Evolutionary conservation across 2,113 vertebrate genomes (phyloP).

Genomic region (Ageneiosus marmoratus): DNA sequence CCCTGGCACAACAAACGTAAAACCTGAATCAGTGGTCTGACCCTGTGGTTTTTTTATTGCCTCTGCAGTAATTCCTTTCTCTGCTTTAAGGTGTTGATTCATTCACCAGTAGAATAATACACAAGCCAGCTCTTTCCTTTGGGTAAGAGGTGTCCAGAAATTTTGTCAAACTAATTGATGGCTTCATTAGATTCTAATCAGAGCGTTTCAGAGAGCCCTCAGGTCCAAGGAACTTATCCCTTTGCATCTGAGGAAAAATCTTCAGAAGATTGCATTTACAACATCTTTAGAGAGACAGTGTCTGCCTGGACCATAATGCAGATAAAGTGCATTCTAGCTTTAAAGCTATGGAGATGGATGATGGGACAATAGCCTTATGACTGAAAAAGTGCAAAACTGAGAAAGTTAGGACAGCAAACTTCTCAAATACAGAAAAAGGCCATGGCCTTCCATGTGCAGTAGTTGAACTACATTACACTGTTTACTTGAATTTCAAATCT

Average conservation of each 20-base stretch:
- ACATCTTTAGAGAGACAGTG: conserved; percentile 26
- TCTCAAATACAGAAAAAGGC: neutral
- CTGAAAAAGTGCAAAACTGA: neutral
- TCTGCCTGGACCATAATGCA: conserved; percentile 40
- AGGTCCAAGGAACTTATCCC: conserved; percentile 46
- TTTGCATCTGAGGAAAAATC: conserved; percentile 39
- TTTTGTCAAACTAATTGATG: conserved; percentile 59
- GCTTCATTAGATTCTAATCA: conserved; percentile 54
- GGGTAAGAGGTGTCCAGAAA: conserved; percentile 51
- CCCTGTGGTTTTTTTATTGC: conserved; percentile 22
- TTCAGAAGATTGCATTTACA: conserved; percentile 32
- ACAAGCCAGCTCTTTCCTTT: conserved; percentile 40
- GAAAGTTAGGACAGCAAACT: neutral
- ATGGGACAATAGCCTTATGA: conserved; percentile 13
- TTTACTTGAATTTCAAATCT: neutral
- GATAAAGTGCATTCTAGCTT: conserved; percentile 43
- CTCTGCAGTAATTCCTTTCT: conserved; percentile 40
- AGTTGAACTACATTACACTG: neutral
- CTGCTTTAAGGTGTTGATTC: conserved; percentile 39
- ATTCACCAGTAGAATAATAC: conserved; percentile 47
- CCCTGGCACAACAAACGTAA: conserved; percentile 8
- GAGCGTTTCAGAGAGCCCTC: conserved; percentile 42
- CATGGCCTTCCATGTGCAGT: neutral
- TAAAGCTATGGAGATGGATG: conserved; percentile 29
- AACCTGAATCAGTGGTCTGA: conserved; percentile 21